Conservation (phyloP, 1,140 invertebrate genomes). For the Mactra quadrangularis region DNA sequence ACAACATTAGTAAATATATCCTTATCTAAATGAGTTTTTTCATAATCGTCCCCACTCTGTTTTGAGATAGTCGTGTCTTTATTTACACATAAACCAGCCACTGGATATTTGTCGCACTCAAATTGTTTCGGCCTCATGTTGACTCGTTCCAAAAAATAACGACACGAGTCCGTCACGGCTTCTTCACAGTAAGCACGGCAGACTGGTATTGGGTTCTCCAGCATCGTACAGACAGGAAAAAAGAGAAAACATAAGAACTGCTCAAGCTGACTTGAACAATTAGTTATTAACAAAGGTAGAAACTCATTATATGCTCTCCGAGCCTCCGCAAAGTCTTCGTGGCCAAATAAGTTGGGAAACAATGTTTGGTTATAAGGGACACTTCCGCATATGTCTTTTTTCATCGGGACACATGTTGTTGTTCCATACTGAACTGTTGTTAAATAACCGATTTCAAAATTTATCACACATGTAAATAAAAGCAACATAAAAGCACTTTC, state of each 20-base stretch:
- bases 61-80: slow-evolving; percentile 20
- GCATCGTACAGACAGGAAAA: slow-evolving; percentile 10
- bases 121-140: slow-evolving; percentile 1
- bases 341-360: slow-evolving; percentile 32
- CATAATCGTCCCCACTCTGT: too few relatives aligned
- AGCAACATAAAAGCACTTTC: too few relatives aligned
- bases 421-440: too few relatives aligned
- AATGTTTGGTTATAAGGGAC: slow-evolving; percentile 31
- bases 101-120: slow-evolving; percentile 18
- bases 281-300: neutral
- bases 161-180: slow-evolving; percentile 2
- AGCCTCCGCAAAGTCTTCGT: slow-evolving; percentile 17
- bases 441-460: too few relatives aligned
- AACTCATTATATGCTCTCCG: neutral
- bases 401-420: neutral
- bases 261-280: slow-evolving; percentile 7
- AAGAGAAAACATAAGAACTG: slow-evolving; percentile 44
- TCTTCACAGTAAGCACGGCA: slow-evolving; percentile 12
- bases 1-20: too few relatives aligned
- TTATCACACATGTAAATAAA: too few relatives aligned
- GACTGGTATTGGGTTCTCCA: neutral
- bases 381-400: neutral
- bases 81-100: neutral
- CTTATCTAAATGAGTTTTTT: too few relatives aligned
- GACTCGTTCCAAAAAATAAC: slow-evolving; percentile 17